Base-by-base conservation (phyloP, 1,140 invertebrate species). In the Parapsyche elsis region DNA sequence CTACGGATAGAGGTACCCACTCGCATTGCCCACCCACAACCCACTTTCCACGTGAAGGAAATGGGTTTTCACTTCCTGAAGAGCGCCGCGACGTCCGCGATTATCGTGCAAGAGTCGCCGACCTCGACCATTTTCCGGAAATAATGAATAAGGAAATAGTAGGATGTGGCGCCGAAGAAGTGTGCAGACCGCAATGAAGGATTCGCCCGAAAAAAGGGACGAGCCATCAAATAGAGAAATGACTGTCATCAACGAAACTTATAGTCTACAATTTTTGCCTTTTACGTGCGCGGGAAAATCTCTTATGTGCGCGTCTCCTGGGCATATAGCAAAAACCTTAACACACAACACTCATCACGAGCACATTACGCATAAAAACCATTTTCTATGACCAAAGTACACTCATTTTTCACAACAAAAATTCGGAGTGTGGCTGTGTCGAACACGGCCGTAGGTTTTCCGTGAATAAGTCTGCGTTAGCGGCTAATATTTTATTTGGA, bases 21-120 rank as follows among this genome's bases (percentile, higher is more conserved):
- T 7, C 45, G 12, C 45, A 46, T 46, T 12, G 45, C 5, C 12
- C 49, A 53, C 49, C 49, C 10, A 14, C 16, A 12, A 16, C 12
- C 12, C 16, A 61, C 59, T 61, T 38, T 26, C 74, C 74, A 45
- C 30, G 74, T 12, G 24, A 45, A 74, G 71, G 74, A 76, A 76
- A 76, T 76, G 74, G 74, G 21, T 76, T 76, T 76, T 76, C 74
- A 76, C 74, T 59, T 76, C 74, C 74, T 76, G 74, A 12, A 26
- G 19, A 44, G 49, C 16, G 19, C 45, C 74, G 45, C 74, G 30
- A 53, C 71, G 44, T 75, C 71, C 38, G 71, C 71, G 71, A 76
- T 76, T 76, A 76, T 76, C 74, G 24, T 74, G 26, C 30, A 67
- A 67, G 19, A 71, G 70, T 71, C 70, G 45, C 38, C 71, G 71